Evolutionary conservation across 2,888 invertebrate species (phyloP), one percentile per base, ranked within the genome.

Genomic region (Icerya purchasi): DNA sequence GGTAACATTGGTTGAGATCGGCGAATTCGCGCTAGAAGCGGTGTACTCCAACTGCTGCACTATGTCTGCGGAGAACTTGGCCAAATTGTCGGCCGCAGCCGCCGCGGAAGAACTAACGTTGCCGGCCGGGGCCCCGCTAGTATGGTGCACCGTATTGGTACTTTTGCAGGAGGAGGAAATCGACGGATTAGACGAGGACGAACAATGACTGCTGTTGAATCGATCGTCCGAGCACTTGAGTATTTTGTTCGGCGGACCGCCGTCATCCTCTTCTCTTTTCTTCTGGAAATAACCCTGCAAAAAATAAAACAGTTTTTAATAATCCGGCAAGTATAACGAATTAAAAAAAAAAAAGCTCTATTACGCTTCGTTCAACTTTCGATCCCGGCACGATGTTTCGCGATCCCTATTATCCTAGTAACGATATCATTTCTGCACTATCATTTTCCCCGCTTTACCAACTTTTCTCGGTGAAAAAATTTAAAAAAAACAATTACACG

Each of bases 1-100:
- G 57, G 90, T 91, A 61, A 91, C 90, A 75, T 90, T 90, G 65
- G 91, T 90, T 68, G 84, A 86, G 66, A 90, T 90, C 73, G 89
- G 86, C 10, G 86, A 84, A 69, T 85, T 88, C 53, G 86, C 86
- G 57, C 85, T 84, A 54, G 85, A 86, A 52, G 87, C 86, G 63
- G 88, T 88, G 70, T 90, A 90, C 72, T 91, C 88, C 60, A 88
- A 74, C 71, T 88, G 90, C 71, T 91, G 91, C 21, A 91, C 90
- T 67, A 91, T 91, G 74, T 91, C 89, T 62, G 90, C 89, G 2
- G 88, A 88, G 74, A 91, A 89, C 71, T 89, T 88, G 64, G 81
- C 80, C 2, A 21, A n/a, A 53, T 58, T 52, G 22, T 50, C 53
- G 36, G 36, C 36, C 36, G 36, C 36, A 5, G 36, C 36, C 36